These are phyloP conservation scores for Sinodicranocentrus sp. DNA, from an alignment of 2,888 invertebrate species.

Conservation along the genomic window DNA sequence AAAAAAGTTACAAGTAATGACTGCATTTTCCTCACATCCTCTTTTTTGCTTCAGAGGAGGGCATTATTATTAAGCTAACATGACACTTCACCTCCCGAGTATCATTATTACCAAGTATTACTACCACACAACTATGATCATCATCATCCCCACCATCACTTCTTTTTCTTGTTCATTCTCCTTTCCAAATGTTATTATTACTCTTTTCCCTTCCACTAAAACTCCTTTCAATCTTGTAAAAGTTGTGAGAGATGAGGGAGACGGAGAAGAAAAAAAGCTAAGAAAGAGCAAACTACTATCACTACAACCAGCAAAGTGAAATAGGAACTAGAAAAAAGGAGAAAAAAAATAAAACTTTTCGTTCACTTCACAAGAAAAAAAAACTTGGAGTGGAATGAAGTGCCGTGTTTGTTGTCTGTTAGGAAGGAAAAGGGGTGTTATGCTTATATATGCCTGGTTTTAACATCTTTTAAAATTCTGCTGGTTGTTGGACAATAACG, in stretches of 20 bases:
- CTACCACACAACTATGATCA: slow-evolving; percentile 36
- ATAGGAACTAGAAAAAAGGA: slow-evolving; percentile 17
- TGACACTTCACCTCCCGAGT: slow-evolving; percentile 59
- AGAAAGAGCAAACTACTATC: slow-evolving; percentile 35
- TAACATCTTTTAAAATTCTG: slow-evolving; percentile 27
- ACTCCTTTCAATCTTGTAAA: slow-evolving; percentile 52
- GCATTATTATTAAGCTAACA: slow-evolving; percentile 55
- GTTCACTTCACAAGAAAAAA: slow-evolving; percentile 34
- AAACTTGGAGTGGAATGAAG: slow-evolving; percentile 37
- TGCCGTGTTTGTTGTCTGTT: slow-evolving; percentile 38
- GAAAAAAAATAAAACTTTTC: slow-evolving; percentile 34
- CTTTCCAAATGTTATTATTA: slow-evolving; percentile 55
- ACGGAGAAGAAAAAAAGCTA: slow-evolving; percentile 30
- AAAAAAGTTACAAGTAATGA: slow-evolving; percentile 14
- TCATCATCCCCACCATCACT: slow-evolving; percentile 29
- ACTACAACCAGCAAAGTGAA: slow-evolving; percentile 26
- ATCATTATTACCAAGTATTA: slow-evolving; percentile 56
- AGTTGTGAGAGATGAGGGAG: slow-evolving; percentile 26
- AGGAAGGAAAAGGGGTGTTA: slow-evolving; percentile 39
- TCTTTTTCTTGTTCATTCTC: slow-evolving; percentile 44
- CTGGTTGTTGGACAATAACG: slow-evolving; percentile 56
- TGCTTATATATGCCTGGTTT: neutral
- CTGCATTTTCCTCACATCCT: neutral
- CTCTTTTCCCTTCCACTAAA: slow-evolving; percentile 26
- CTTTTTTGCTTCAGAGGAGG: neutral